These are phyloP conservation scores for Euspilapteryx auroguttella DNA, from an alignment of 2,888 invertebrate genomes.

Conservation along the genomic window DNA sequence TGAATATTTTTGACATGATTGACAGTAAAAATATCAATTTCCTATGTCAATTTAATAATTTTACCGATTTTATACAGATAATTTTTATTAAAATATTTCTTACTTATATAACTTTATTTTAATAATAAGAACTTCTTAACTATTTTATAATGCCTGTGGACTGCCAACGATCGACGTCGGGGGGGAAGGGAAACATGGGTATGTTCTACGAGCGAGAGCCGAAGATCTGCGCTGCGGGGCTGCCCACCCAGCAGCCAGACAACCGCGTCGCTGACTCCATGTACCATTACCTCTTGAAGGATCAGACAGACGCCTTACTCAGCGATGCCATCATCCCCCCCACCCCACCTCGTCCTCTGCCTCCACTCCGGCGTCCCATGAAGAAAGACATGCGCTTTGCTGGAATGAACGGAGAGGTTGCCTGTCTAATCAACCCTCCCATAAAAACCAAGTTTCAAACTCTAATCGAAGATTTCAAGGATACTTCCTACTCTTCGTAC, in stretches of 20 bases:
- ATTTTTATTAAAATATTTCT: too few species aligned
- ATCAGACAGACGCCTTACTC: constrained; percentile 33
- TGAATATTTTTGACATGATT: too few species aligned
- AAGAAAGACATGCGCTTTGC: constrained; percentile 23
- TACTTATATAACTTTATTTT: too few species aligned
- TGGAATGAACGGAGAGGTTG: constrained; percentile 19
- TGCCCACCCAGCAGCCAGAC: constrained; percentile 28
- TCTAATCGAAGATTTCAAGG: constrained; percentile 31
- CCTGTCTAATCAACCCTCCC: constrained; percentile 25
- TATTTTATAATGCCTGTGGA: constrained; percentile 36
- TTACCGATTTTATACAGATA: too few species aligned
- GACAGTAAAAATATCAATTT: too few species aligned
- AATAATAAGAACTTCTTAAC: too few species aligned
- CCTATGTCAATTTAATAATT: too few species aligned
- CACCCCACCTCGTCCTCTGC: constrained; percentile 19
- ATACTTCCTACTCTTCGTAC: constrained; percentile 32
- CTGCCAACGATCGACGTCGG: constrained; percentile 25
- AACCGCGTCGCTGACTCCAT: constrained; percentile 19
- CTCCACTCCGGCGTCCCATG: constrained; percentile 25
- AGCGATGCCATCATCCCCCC: constrained; percentile 31
- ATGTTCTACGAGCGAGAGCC: constrained; percentile 34
- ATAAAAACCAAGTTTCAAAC: constrained; percentile 31
- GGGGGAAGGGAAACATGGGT: constrained; percentile 39
- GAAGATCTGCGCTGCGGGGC: constrained; percentile 36
- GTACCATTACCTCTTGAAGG: constrained; percentile 32